phyloP scores from a whole-genome alignment of 2,113 vertebrate genomes.

The Columba livia region DNA sequence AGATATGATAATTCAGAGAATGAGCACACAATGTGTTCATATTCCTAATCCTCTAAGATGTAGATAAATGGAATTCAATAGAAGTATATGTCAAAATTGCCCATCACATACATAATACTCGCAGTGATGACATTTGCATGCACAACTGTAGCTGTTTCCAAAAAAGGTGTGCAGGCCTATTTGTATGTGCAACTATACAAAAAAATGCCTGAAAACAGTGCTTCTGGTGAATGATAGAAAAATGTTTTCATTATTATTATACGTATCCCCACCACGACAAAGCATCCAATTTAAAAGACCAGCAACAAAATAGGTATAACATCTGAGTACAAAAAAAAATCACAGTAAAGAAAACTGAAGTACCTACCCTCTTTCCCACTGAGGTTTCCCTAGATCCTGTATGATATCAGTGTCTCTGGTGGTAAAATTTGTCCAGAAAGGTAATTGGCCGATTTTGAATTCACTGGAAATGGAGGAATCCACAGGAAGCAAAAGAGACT shows the following conservation, averaged over 20 bases:
- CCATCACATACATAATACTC: neutral
- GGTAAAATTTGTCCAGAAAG: neutral
- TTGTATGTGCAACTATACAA: neutral
- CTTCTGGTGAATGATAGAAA: neutral
- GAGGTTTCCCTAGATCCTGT: neutral
- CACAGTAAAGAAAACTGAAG: neutral
- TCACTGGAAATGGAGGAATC: neutral
- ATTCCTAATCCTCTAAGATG: neutral
- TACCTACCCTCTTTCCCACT: neutral
- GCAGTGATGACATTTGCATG: neutral
- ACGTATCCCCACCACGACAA: neutral
- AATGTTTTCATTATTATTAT: neutral
- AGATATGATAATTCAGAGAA: neutral
- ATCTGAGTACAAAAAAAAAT: neutral
- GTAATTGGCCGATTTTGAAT: neutral
- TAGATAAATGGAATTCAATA: neutral
- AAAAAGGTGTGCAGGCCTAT: neutral
- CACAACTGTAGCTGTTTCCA: neutral
- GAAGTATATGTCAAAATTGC: neutral
- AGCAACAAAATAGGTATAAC: neutral
- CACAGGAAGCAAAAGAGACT: neutral
- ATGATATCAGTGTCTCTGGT: neutral
- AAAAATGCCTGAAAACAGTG: neutral
- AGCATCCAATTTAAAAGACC: neutral
- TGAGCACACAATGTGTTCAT: neutral